A percentile compares a stretch with the other conserved stretches of the same genome.
Evolutionary conservation across 2,888 invertebrate genomes (phyloP).

Genomic region (Mechanitis mazaeus): DNA sequence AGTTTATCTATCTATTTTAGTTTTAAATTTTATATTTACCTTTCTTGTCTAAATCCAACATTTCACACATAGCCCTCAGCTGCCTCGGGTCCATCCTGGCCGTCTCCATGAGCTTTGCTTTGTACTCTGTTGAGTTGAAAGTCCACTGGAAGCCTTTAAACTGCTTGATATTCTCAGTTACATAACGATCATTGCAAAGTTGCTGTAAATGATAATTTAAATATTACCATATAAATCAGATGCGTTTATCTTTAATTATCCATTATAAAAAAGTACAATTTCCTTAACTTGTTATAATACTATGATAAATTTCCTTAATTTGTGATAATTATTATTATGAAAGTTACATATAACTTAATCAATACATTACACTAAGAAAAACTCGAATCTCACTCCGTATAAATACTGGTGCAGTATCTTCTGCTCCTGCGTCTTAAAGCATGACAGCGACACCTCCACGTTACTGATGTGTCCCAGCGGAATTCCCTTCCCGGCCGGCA

Average conservation of each 20-base stretch:
- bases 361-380: neutral
- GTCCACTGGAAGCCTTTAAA: conserved; percentile 90
- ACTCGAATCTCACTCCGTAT: conserved; percentile 70
- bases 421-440: conserved; percentile 81
- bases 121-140: conserved; percentile 84
- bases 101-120: conserved; percentile 81
- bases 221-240: neutral
- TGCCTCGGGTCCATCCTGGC: conserved; percentile 80
- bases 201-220: conserved; percentile 44
- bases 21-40: conserved; percentile 49
- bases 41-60: conserved; percentile 83
- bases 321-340: no score
- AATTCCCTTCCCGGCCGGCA: conserved; percentile 79
- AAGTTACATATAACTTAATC: neutral
- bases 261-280: no score
- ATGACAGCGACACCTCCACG: conserved; percentile 78
- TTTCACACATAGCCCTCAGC: conserved; percentile 83
- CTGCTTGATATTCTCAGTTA: conserved; percentile 87
- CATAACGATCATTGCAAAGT: conserved; percentile 73
- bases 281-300: no score
- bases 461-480: conserved; percentile 82
- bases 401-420: conserved; percentile 81
- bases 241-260: no score
- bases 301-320: no score
- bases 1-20: no score